phyloP scores from a whole-genome alignment of 2,797 vertebrate genomes.

The Leucoraja ocellata region DNA sequence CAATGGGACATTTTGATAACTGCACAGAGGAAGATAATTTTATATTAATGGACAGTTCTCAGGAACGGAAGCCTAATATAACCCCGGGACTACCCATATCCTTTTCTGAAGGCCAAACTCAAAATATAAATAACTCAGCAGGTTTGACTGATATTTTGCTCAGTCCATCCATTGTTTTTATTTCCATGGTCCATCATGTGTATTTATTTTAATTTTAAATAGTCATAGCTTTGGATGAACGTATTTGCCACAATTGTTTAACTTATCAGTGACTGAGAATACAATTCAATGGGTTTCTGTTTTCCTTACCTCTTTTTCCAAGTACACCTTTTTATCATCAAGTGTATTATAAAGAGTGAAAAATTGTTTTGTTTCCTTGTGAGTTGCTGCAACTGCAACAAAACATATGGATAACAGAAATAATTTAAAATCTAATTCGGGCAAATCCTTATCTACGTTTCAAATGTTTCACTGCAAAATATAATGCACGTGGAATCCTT shows the following conservation, averaged over 20 bases:
- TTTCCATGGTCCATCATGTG: neutral
- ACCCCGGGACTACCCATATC: no score
- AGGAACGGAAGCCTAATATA: no score
- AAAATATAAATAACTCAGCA: neutral
- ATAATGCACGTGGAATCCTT: neutral
- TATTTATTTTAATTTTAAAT: neutral
- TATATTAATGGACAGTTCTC: no score
- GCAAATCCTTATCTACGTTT: neutral
- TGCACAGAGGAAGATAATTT: no score
- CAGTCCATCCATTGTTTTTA: neutral
- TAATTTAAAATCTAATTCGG: neutral
- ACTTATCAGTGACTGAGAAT: neutral
- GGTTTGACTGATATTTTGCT: neutral
- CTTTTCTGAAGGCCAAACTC: neutral
- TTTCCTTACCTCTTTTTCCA: slow-evolving; percentile 88
- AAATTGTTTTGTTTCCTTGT: slow-evolving; percentile 98
- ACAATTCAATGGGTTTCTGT: neutral
- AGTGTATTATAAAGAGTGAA: slow-evolving; percentile 96
- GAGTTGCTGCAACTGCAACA: slow-evolving; percentile 83
- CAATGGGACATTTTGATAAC: no score
- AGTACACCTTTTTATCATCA: slow-evolving; percentile 94
- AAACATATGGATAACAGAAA: slow-evolving; percentile 6
- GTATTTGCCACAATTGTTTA: slow-evolving; percentile 8
- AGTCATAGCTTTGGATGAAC: neutral
- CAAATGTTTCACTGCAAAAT: neutral